Percentiles rank a stretch among this genome's conserved stretches.
Evolutionary conservation across 2,888 invertebrate genomes (phyloP).

Genomic region (Agonopterix arenella): DNA sequence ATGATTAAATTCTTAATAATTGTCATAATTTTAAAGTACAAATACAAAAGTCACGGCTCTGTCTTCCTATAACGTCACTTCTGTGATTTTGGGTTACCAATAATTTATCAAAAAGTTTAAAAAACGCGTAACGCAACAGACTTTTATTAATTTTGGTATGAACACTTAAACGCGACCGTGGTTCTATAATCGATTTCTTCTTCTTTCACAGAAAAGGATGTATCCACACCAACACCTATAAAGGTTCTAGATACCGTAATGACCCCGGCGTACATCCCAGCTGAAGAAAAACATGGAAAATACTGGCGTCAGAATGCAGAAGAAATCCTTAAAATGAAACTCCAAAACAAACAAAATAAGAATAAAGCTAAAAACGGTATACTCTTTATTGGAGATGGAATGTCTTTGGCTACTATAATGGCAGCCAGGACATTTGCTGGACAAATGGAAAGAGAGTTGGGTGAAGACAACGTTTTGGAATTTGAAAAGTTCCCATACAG

Average conservation of each 20-base stretch:
- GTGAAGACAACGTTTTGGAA: slow-evolving; percentile 79
- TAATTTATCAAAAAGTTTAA: no score
- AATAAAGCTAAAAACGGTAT: slow-evolving; percentile 80
- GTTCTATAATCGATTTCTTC: no score
- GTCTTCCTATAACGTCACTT: no score
- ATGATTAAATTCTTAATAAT: no score
- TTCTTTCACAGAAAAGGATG: slow-evolving; percentile 35
- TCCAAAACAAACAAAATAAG: slow-evolving; percentile 26
- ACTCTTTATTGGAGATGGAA: slow-evolving; percentile 85
- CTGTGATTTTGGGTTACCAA: no score
- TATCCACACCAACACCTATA: slow-evolving; percentile 39
- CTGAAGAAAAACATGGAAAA: slow-evolving; percentile 56
- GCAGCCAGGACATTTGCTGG: slow-evolving; percentile 83
- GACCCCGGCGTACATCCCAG: slow-evolving; percentile 51
- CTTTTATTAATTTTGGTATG: no score
- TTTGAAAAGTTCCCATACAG: slow-evolving; percentile 83
- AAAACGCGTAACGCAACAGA: no score
- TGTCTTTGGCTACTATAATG: slow-evolving; percentile 85
- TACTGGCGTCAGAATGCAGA: slow-evolving; percentile 54
- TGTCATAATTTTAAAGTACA: no score
- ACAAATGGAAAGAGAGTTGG: slow-evolving; percentile 70
- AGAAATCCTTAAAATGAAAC: slow-evolving; percentile 41
- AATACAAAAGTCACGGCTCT: no score
- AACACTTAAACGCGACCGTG: no score
- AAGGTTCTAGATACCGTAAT: slow-evolving; percentile 58